Evolutionary conservation across 1,140 invertebrate species (phyloP), one percentile per base, ranked within the genome.

Genomic region (Apis cerana): DNA sequence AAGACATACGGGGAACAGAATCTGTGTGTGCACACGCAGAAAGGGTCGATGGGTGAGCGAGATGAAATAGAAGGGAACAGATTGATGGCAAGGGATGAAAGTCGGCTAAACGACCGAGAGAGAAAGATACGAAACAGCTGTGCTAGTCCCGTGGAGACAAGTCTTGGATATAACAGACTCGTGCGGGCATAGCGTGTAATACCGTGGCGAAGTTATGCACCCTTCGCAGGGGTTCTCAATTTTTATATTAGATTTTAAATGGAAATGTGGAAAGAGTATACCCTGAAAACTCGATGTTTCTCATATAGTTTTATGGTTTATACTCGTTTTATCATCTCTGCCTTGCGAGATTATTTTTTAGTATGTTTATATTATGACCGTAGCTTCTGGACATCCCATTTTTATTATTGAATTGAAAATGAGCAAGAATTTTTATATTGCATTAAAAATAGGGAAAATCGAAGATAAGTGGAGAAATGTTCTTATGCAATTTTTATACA

Each of bases 81-180:
- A 84, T 84, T 84, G 82, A 89, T 78, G 84, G 56, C 61, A 84
- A 83, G 88, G 86, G 82, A 87, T 85, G 88, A 86, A 80, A 81
- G 84, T 64, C 27, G 54, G 48, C n/a, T 62, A 71, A 48, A 61
- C 43, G 33, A 76, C 21, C 48, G 82, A 85, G 80, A 85, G 85
- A 91, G 80, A 89, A 88, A 88, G 89, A 90, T 84, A 89, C 75
- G 83, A 89, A 89, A 91, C 90, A 92, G 91, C 90, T 92, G 91
- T 89, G 87, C 83, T 75, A 68, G 82, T 88, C 89, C 82, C 88
- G 87, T 85, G 83, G 89, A 89, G 91, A 91, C 90, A 88, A 89
- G 86, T 84, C 88, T 89, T 83, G 87, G 89, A 43, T 92, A 71
- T 81, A 76, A 86, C 83, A 75, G 82, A 87, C 82, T 86, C 27